A percentile compares a stretch with the other conserved stretches of the same genome.
phyloP scores from a whole-genome alignment of 2,797 vertebrate species.

The Tinamus major region DNA sequence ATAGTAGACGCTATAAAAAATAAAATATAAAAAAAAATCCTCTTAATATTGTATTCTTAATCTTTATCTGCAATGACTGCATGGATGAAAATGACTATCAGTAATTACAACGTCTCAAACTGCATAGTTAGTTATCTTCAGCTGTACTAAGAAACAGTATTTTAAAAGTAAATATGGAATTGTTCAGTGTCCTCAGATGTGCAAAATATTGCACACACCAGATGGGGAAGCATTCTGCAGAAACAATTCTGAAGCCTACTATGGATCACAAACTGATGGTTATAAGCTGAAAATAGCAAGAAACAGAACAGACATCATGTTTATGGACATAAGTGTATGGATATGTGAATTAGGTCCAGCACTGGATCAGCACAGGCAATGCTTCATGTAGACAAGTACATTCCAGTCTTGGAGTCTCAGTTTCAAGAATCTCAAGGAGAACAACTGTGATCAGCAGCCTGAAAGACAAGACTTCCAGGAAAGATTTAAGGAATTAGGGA shows the following conservation, averaged over 20 bases:
- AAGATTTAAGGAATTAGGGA: background rate
- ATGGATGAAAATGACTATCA: background rate
- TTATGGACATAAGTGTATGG: background rate
- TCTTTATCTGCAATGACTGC: background rate
- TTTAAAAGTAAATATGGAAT: background rate
- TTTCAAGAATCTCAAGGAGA: background rate
- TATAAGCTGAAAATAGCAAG: rapidly evolving
- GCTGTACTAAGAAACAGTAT: background rate
- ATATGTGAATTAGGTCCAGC: background rate
- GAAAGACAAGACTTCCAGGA: background rate
- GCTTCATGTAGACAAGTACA: background rate
- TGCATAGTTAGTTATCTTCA: background rate
- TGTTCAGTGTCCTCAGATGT: background rate
- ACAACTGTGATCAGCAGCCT: background rate
- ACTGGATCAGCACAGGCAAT: background rate
- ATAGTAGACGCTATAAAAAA: background rate
- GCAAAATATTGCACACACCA: background rate
- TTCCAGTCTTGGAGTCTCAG: background rate
- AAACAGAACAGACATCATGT: background rate
- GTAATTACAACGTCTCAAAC: background rate
- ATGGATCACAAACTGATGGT: background rate
- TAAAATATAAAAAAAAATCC: no score
- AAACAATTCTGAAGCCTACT: background rate
- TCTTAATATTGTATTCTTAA: background rate
- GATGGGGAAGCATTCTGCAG: background rate